Percentiles rank a stretch among this genome's conserved stretches.
Evolutionary conservation across 2,797 vertebrate genomes (phyloP).

Genomic region (Neosilurus hyrtlii): DNA sequence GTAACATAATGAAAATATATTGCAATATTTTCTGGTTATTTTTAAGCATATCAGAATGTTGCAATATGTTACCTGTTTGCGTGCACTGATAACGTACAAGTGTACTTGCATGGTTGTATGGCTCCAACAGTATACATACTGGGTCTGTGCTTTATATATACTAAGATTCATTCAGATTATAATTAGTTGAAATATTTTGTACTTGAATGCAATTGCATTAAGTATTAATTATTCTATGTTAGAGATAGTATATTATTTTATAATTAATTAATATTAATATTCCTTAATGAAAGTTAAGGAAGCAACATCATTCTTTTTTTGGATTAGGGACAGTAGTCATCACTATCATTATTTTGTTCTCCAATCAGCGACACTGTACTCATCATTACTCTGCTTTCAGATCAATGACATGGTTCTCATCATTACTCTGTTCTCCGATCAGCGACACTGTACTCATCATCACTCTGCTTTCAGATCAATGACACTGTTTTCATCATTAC

Average conservation of each 20-base stretch:
- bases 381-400: neutral
- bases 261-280: too few species aligned
- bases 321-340: neutral
- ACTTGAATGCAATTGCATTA: neutral
- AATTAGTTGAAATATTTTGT: neutral
- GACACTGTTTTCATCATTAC: neutral
- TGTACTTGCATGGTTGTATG: neutral
- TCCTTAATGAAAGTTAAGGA: neutral
- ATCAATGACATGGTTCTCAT: neutral
- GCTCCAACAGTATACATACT: too few species aligned
- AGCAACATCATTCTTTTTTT: neutral
- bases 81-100: neutral
- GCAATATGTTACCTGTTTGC: conserved; percentile 3
- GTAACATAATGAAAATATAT: neutral
- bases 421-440: neutral
- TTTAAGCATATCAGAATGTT: neutral
- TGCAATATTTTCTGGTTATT: conserved; percentile 23
- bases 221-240: neutral
- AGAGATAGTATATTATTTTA: too few species aligned
- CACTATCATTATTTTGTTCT: too few species aligned
- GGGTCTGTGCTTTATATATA: neutral
- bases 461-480: neutral
- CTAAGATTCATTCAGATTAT: neutral
- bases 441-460: too few species aligned
- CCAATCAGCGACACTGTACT: neutral